Evolutionary conservation across 2,113 vertebrate species (phyloP).

Genomic region (Hemibagrus wyckioides): DNA sequence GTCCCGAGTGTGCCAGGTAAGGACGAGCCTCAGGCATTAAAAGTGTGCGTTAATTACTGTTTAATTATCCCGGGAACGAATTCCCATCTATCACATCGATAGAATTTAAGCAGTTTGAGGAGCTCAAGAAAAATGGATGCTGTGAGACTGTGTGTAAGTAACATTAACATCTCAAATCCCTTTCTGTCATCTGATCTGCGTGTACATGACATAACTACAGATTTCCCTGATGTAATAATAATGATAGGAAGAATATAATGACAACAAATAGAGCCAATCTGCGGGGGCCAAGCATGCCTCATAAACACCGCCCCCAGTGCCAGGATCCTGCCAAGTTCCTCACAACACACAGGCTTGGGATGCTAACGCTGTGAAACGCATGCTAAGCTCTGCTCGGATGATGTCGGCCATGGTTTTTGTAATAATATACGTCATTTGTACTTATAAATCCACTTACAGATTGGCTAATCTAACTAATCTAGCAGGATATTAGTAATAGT

Average conservation of each 20-base stretch:
- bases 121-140: neutral
- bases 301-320: neutral
- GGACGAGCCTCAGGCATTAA: constrained; percentile 9
- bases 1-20: constrained; percentile 39
- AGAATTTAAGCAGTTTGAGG: neutral
- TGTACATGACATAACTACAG: neutral
- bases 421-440: neutral
- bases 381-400: neutral
- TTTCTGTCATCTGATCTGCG: neutral
- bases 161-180: neutral
- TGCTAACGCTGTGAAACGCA: neutral
- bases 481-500: too few species aligned
- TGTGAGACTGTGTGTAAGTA: constrained; percentile 1
- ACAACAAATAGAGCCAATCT: neutral
- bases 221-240: neutral
- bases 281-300: neutral
- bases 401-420: neutral
- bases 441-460: neutral
- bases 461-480: too few species aligned
- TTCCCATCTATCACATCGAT: constrained; percentile 29
- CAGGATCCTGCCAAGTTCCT: neutral
- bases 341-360: neutral
- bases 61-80: constrained; percentile 35
- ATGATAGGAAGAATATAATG: too few species aligned
- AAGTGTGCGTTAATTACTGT: constrained; percentile 47